Percentiles rank a stretch among this genome's conserved stretches.
Conservation (phyloP, 2,888 invertebrate genomes). For the Ptilodon capucinus region DNA sequence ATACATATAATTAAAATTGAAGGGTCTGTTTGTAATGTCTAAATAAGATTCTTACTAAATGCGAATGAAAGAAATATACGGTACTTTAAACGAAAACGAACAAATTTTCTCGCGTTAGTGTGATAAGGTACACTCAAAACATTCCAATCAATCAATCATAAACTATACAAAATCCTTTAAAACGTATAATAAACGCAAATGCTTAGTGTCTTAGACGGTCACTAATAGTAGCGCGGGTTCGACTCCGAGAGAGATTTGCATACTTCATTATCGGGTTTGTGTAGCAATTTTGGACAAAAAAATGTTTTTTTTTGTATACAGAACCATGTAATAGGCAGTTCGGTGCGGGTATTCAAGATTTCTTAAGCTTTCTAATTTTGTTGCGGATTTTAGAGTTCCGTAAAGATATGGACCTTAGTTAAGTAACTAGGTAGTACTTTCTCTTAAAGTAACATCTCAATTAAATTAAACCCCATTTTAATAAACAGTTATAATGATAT, state of each 20-base stretch:
- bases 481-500: too few relatives aligned
- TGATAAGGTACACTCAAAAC: neutral
- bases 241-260: constrained; percentile 65
- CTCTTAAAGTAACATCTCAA: too few relatives aligned
- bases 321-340: constrained; percentile 38
- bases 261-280: constrained; percentile 73
- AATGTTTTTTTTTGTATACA: constrained; percentile 26
- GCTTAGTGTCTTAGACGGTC: constrained; percentile 50
- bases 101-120: too few relatives aligned
- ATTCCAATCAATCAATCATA: constrained; percentile 28
- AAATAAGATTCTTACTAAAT: too few relatives aligned
- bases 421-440: too few relatives aligned
- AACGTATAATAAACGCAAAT: constrained; percentile 58
- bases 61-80: too few relatives aligned
- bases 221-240: constrained; percentile 61
- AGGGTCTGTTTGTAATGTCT: too few relatives aligned
- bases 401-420: neutral
- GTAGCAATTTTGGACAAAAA: constrained; percentile 60
- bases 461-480: too few relatives aligned
- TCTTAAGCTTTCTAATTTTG: constrained; percentile 60
- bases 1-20: too few relatives aligned
- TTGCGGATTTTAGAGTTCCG: constrained; percentile 33
- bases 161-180: constrained; percentile 43
- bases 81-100: too few relatives aligned
- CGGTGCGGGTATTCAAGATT: constrained; percentile 55